Conservation (phyloP, 1,140 invertebrate genomes). For the Sitobion miscanthi region DNA sequence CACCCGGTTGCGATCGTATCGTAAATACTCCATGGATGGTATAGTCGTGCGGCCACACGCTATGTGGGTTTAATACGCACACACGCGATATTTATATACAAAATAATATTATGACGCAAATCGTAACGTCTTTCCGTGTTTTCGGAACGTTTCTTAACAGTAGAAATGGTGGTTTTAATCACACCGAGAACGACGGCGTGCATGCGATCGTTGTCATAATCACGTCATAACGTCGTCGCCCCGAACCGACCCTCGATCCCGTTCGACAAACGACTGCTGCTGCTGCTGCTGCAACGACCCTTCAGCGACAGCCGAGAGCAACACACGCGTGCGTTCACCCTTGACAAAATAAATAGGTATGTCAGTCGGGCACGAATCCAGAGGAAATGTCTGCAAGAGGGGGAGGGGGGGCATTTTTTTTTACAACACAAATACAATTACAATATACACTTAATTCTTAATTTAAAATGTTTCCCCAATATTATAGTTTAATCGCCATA, state of each 20-base stretch:
- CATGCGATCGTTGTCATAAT: not conserved
- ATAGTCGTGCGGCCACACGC: too few species aligned
- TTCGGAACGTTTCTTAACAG: not conserved
- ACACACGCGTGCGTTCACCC: too few species aligned
- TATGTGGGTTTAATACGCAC: not conserved
- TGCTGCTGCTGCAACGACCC: too few species aligned
- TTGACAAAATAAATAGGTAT: too few species aligned
- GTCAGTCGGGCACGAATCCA: too few species aligned
- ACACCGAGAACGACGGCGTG: not conserved
- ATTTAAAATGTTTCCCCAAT: too few species aligned
- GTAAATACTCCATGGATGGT: not conserved
- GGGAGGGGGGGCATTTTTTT: too few species aligned
- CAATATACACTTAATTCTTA: too few species aligned
- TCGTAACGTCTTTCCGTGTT: not conserved
- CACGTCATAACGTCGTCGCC: not conserved
- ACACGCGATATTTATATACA: not conserved
- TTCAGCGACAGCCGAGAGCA: not conserved
- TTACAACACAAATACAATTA: too few species aligned
- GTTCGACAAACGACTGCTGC: not conserved
- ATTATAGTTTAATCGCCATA: not conserved
- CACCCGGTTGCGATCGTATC: not conserved
- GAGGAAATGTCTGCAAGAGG: too few species aligned
- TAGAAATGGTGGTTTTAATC: not conserved
- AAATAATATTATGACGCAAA: not conserved
- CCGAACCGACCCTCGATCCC: not conserved